Conservation (phyloP, 2,888 invertebrate genomes). For the Monopis laevigella region DNA sequence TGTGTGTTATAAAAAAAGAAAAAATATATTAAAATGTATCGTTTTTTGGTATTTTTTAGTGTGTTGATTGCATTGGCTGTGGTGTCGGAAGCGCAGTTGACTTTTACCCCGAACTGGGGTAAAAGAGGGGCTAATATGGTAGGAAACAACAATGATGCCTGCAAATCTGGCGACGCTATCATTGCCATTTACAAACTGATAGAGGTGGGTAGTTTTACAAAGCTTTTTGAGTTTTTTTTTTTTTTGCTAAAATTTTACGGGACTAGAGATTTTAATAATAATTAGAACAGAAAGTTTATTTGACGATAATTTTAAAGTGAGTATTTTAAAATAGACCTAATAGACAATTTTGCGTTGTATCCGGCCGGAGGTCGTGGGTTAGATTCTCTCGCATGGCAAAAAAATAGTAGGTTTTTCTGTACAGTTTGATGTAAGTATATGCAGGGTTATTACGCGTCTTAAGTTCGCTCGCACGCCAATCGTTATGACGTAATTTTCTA, state of each 20-base stretch:
- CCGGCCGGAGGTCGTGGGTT: too few relatives aligned
- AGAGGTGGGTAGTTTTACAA: slow-evolving; percentile 39
- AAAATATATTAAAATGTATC: slow-evolving; percentile 27
- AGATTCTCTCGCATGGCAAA: too few relatives aligned
- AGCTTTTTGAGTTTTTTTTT: neutral
- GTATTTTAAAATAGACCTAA: too few relatives aligned
- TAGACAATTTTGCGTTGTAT: too few relatives aligned
- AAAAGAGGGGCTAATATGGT: slow-evolving; percentile 34
- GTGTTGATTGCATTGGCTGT: slow-evolving; percentile 24
- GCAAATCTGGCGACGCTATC: slow-evolving; percentile 63
- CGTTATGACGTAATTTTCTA: too few relatives aligned
- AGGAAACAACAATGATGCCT: slow-evolving; percentile 30
- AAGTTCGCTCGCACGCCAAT: too few relatives aligned
- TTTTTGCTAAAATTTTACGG: neutral
- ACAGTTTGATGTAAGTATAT: too few relatives aligned
- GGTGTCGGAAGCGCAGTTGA: slow-evolving; percentile 53
- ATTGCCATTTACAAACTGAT: slow-evolving; percentile 68
- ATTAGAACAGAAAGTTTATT: neutral
- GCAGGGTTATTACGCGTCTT: too few relatives aligned
- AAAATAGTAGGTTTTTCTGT: too few relatives aligned
- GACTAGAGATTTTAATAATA: neutral
- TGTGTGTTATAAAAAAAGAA: neutral
- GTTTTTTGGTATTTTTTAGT: slow-evolving; percentile 21
- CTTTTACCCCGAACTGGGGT: slow-evolving; percentile 68
- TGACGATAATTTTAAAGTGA: too few relatives aligned